phyloP scores from a whole-genome alignment of 2,797 vertebrate species.

The Phaenicophaeus curvirostris region DNA sequence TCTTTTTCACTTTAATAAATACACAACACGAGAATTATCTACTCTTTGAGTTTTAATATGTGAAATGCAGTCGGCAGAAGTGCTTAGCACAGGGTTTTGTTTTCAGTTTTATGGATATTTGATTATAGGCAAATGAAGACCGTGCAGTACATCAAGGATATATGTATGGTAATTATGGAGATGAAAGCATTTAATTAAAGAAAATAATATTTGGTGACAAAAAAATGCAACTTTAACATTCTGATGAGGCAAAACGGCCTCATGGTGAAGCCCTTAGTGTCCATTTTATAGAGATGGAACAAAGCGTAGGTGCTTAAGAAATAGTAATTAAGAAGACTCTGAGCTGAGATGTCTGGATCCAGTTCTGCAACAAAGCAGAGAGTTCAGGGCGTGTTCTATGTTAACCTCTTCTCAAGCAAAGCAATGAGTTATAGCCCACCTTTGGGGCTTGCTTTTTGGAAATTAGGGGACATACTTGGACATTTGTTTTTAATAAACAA shows the following conservation, averaged over 20 bases:
- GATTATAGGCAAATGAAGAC: constrained; percentile 18
- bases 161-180: neutral
- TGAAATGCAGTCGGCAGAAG: constrained; percentile 8
- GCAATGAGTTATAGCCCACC: neutral
- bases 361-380: neutral
- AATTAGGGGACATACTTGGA: neutral
- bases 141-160: neutral
- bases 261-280: neutral
- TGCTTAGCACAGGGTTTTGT: constrained; percentile 10
- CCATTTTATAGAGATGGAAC: neutral
- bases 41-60: constrained; percentile 16
- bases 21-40: neutral
- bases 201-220: neutral
- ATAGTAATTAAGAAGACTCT: neutral
- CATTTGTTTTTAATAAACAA: neutral
- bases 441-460: neutral
- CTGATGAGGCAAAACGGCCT: neutral
- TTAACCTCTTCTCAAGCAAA: neutral
- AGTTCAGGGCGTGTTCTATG: neutral
- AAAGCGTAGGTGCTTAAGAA: neutral
- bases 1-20: neutral
- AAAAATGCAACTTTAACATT: neutral
- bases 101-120: constrained; percentile 27
- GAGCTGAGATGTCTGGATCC: neutral
- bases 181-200: neutral